Percentiles rank a stretch among this genome's conserved stretches.
Evolutionary conservation across 2,797 vertebrate genomes (phyloP).

Genomic region (Tolypeutes matacus): DNA sequence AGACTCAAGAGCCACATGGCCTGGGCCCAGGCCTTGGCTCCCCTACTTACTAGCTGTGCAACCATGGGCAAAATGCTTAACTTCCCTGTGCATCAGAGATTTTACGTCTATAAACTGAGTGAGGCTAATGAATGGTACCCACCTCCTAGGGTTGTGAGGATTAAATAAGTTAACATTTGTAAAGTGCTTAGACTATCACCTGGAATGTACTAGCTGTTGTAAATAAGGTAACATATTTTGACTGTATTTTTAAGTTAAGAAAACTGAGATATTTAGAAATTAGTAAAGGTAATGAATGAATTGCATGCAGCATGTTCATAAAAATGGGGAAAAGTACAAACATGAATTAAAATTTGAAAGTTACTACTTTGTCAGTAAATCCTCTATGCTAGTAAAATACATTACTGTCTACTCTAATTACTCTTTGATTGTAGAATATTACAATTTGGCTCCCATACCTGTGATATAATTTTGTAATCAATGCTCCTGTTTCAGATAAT

Average conservation of each 20-base stretch:
- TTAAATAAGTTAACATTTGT: background rate
- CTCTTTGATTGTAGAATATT: constrained; percentile 68
- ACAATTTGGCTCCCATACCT: constrained; percentile 67
- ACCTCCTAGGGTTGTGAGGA: background rate
- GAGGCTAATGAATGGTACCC: background rate
- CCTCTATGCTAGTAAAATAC: background rate
- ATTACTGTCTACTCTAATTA: constrained; percentile 62
- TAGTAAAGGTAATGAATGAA: constrained; percentile 24
- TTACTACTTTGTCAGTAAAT: constrained; percentile 34
- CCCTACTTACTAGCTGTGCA: background rate
- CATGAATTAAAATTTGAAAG: constrained; percentile 53
- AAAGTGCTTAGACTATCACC: constrained; percentile 9
- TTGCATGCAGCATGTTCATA: background rate
- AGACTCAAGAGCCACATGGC: too few relatives aligned
- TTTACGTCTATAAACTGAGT: background rate
- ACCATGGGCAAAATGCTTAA: background rate
- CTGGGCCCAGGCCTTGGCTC: background rate
- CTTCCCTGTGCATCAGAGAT: background rate
- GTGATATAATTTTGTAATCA: constrained; percentile 80
- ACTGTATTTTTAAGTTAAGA: constrained; percentile 50
- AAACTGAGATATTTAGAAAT: constrained; percentile 49
- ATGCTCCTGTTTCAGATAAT: constrained; percentile 81
- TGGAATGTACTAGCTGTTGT: background rate
- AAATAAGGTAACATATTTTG: constrained; percentile 42
- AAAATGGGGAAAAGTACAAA: constrained; percentile 35